Percentiles rank a stretch among this genome's conserved stretches.
phyloP scores from a whole-genome alignment of 2,797 vertebrate genomes.

The Vespertilio murinus region DNA sequence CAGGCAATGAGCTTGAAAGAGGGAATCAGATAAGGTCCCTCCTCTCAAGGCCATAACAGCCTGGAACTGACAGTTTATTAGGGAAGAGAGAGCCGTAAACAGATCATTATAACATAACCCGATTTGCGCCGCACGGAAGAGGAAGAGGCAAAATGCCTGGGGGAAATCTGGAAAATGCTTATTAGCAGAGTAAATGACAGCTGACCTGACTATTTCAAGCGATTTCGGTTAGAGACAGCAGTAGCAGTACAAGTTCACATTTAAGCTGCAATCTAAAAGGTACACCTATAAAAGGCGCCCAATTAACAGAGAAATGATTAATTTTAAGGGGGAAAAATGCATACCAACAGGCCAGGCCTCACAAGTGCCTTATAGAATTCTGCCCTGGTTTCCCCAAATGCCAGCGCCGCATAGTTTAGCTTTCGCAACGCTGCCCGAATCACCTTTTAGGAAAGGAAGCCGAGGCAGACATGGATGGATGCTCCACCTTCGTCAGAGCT shows the following conservation, averaged over 20 bases:
- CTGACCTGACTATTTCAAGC: not conserved
- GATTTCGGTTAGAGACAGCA: not conserved
- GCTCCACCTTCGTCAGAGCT: not conserved
- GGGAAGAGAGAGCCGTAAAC: conserved; percentile 44
- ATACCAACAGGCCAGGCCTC: not conserved
- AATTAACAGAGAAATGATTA: not conserved
- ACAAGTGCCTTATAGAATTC: not conserved
- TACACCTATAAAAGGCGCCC: not conserved
- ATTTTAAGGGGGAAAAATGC: not conserved
- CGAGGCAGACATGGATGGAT: not conserved
- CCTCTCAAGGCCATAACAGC: not conserved
- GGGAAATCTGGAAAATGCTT: conserved; percentile 8
- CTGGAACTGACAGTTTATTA: conserved; percentile 42
- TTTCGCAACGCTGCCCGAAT: not conserved
- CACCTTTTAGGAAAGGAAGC: not conserved
- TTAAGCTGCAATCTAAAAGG: not conserved
- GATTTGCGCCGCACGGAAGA: conserved; percentile 43
- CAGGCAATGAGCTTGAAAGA: not conserved
- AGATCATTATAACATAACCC: conserved; percentile 63
- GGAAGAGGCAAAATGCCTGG: conserved; percentile 42
- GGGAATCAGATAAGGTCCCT: not conserved
- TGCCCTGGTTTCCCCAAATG: not conserved
- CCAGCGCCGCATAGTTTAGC: not conserved
- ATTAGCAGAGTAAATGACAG: not conserved
- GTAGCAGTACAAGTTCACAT: not conserved